Base-by-base conservation (phyloP, 2,113 vertebrate species). In the Centrocercus urophasianus region DNA sequence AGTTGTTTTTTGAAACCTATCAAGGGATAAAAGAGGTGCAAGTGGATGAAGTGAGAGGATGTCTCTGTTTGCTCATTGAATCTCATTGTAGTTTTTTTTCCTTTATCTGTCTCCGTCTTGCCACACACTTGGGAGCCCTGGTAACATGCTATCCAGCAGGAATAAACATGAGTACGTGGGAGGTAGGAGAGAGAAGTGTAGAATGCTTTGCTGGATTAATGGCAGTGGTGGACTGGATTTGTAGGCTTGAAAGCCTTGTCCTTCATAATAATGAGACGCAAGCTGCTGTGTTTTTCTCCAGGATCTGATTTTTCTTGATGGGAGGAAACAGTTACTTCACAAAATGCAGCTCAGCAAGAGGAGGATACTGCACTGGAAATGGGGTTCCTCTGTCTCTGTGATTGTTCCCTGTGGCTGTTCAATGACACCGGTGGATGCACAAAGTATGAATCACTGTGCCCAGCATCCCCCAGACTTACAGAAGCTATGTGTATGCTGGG, bases 391-490 rank as follows among this genome's bases (percentile, higher is more conserved):
- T n/a, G 7, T 72, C 32, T 24, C 22, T 25, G 30, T n/a, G n/a
- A 14, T 10, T 48, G 17, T 70, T 70, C 24, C 22, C 34, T 15
- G 48, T 61, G 34, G 32, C 20, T 25, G 36, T 38, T 19, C 40
- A 32, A 17, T 45, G 32, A 43, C 32, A 38, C 22, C 22, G 27
- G 15, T 32, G 22, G 13, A 42, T 20, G 32, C 0, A 5, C 3
- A 42, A 43, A 67, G 11, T 50, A 48, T 48, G 47, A 27, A 14
- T 56, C 22, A 15, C 36, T 34, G 10, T n/a, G 32, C 28, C 22
- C 60, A 67, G n/a, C 28, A 69, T 4, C 3, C 6, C 7, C 11
- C 21, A 71, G 4, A 9, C 36, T 77, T 50, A 65, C 0, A 0
- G 8, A 45, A 2, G 24, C 56, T 18, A 25, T 45, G 30, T 45